Base-by-base conservation (phyloP, 1,140 invertebrate genomes). In the Procambarus virginalis region DNA sequence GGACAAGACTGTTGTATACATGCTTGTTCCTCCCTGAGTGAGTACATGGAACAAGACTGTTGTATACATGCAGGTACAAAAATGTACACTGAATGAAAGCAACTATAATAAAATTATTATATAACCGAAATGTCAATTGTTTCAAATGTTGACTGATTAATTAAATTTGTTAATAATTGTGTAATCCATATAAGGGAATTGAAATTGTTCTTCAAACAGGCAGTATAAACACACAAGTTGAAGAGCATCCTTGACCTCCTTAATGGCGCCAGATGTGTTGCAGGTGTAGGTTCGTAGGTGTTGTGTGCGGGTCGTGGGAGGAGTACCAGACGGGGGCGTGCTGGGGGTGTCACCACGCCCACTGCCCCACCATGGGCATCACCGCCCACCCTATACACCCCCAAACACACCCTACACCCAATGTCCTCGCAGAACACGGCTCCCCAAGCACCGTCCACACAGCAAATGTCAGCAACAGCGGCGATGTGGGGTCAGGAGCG, bases 241-340 rank as follows among this genome's bases (percentile, higher is more conserved):
- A 34, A 34, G 34, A 34, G 34, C 34, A 34, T 34, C 34, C 34
- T 34, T 34, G 34, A 34, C 34, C 34, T 34, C 34, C 34, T 34
- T 34, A 34, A 34, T 34, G 34, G 34, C 34, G 34, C 34, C 0
- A 34, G 51, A 17, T n/a, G 6, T 73, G 4, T 9, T 34, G 22
- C 80, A 89, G 88, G 48, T 89, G 88, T 51, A 48, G 45, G 3
- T 89, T 84, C 60, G 2, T 84, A 8, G 88, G 88, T 17, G 88
- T 84, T 0, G 73, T 9, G 5, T 89, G 88, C 22, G 48, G 17
- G 0, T 84, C 88, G 12, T 89, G 88, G 88, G 81, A 83, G 51
- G 55, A 76, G 45, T 89, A 79, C 60, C 34, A 45, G 8, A 17
- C 45, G 5, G 88, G 88, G n/a, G 49, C 12, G 34, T 89, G 88